phyloP scores from a whole-genome alignment of 2,888 invertebrate species.

The Campoletis raptor region DNA sequence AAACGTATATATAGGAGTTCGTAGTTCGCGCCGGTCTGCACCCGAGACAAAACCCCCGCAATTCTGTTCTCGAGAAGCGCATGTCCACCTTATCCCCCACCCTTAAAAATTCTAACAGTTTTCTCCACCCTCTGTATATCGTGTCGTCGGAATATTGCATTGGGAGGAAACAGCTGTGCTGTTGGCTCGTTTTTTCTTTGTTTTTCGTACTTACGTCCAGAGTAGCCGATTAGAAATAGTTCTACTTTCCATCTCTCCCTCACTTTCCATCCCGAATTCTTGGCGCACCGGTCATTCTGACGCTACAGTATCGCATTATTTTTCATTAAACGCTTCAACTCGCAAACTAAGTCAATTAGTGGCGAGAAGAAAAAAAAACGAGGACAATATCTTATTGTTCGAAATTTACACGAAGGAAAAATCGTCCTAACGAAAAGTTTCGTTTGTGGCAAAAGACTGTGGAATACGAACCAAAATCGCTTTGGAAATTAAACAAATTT shows the following conservation, averaged over 20 bases:
- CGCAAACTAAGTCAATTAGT: conserved; percentile 64
- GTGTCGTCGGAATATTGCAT: conserved; percentile 64
- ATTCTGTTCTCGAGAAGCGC: conserved; percentile 55
- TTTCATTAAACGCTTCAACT: conserved; percentile 57
- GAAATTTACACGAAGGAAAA: not conserved
- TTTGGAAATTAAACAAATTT: not conserved
- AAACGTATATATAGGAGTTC: conserved; percentile 6
- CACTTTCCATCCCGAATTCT: not conserved
- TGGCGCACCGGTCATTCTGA: conserved; percentile 2
- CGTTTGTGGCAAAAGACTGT: conserved; percentile 4
- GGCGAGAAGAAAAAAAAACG: not conserved
- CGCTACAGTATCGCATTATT: conserved; percentile 34
- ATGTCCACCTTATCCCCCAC: conserved; percentile 52
- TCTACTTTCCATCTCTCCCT: conserved; percentile 11
- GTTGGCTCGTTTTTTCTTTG: conserved; percentile 26
- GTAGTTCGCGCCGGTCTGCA: conserved; percentile 57
- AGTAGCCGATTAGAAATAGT: conserved; percentile 54
- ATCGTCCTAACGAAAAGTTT: conserved; percentile 3
- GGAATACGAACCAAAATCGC: not conserved
- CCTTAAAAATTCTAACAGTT: not conserved
- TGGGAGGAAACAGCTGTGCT: conserved; percentile 55
- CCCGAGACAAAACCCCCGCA: conserved; percentile 40
- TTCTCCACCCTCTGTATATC: conserved; percentile 1
- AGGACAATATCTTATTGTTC: not conserved
- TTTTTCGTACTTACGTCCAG: conserved; percentile 2